phyloP scores from a whole-genome alignment of 2,113 vertebrate genomes.

The Acinonyx jubatus region DNA sequence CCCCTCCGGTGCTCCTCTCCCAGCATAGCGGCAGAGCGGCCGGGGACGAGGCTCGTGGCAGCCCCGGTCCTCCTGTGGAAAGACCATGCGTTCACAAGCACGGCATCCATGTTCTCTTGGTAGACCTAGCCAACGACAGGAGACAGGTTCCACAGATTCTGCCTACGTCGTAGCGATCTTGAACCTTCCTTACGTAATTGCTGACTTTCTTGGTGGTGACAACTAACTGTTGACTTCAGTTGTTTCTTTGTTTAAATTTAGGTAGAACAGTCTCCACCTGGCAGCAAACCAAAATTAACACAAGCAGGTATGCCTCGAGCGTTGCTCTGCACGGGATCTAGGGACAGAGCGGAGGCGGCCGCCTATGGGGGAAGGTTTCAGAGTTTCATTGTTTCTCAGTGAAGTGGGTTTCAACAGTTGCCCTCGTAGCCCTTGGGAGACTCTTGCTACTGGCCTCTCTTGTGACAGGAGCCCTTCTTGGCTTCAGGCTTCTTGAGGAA shows the following conservation, averaged over 20 bases:
- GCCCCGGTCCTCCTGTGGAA: not conserved
- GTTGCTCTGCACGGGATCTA: rapidly evolving
- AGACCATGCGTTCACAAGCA: not conserved
- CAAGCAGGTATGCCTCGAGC: constrained; percentile 75
- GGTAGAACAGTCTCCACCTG: constrained; percentile 71
- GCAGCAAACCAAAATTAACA: constrained; percentile 64
- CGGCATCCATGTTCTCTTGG: not conserved
- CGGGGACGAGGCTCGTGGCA: too few species aligned
- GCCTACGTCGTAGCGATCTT: not conserved
- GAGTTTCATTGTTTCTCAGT: not conserved
- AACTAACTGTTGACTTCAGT: not conserved
- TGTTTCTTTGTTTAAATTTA: constrained; percentile 65
- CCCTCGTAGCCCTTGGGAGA: not conserved
- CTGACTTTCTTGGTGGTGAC: not conserved
- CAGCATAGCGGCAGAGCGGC: rapidly evolving
- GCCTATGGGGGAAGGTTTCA: not conserved
- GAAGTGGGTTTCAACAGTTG: not conserved
- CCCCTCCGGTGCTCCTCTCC: rapidly evolving
- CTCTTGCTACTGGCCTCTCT: not conserved
- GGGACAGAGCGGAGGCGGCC: not conserved
- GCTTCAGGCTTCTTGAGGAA: not conserved
- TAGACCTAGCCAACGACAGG: not conserved
- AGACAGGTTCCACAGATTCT: not conserved
- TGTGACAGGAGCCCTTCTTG: not conserved
- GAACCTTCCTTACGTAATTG: not conserved